phyloP scores from a whole-genome alignment of 1,140 invertebrate genomes.

The Pemphigus obesinymphae region DNA sequence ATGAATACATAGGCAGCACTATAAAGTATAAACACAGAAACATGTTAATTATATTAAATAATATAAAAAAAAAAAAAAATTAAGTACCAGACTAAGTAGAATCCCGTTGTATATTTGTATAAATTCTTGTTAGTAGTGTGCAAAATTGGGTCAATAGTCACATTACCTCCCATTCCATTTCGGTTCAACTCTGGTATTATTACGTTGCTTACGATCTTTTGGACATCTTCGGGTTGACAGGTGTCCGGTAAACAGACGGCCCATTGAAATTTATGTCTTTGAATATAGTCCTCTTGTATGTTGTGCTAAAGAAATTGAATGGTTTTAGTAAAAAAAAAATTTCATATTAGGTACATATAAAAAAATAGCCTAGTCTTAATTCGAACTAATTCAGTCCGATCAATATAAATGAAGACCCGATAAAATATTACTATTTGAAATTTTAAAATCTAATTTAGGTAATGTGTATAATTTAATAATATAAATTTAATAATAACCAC shows the following conservation, averaged over 20 bases:
- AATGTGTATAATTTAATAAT: no score
- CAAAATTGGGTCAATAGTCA: neutral
- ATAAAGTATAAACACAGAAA: neutral
- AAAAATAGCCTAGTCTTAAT: no score
- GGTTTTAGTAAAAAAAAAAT: neutral
- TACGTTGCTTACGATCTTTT: conserved; percentile 15
- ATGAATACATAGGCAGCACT: neutral
- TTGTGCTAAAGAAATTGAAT: neutral
- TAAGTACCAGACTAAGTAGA: neutral
- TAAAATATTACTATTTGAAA: no score
- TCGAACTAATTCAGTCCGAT: no score
- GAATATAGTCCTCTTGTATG: conserved; percentile 14
- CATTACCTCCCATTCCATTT: conserved; percentile 9
- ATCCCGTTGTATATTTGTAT: neutral
- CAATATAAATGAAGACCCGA: no score
- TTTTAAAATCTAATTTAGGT: no score
- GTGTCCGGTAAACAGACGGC: conserved; percentile 23
- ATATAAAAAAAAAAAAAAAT: neutral
- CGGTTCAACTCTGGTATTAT: conserved; percentile 19
- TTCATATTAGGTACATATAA: no score
- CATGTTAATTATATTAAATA: neutral
- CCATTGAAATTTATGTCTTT: conserved; percentile 24
- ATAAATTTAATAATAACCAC: no score
- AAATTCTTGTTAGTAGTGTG: conserved; percentile 5
- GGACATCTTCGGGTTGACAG: neutral